Conservation (phyloP, 92 coral and sea anemone species). For the Parazoanthus atlanticus region DNA sequence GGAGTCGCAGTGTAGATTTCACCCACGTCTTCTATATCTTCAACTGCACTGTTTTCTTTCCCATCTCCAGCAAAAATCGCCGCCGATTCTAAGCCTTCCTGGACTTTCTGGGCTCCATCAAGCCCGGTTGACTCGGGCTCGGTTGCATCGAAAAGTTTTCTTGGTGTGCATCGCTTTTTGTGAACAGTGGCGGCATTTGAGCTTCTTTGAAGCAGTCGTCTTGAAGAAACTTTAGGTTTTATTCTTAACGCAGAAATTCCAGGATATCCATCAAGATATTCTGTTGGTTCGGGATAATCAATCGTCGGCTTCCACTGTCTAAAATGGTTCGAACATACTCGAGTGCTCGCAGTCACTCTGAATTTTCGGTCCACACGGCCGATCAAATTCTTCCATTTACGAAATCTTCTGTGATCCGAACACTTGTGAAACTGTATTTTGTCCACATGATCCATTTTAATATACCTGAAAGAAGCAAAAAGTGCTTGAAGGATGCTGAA, state of each 20-base stretch:
- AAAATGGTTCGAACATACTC: slow-evolving; percentile 15
- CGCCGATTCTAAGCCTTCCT: background rate
- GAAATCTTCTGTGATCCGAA: background rate
- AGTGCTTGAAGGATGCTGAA: background rate
- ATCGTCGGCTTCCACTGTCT: background rate
- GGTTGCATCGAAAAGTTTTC: background rate
- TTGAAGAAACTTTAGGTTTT: background rate
- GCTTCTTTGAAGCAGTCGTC: background rate
- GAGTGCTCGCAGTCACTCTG: background rate
- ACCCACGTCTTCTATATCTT: background rate
- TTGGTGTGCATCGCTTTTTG: background rate
- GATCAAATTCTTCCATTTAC: slow-evolving; percentile 3
- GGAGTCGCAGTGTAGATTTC: background rate
- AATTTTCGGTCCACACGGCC: background rate
- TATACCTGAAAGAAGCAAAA: background rate
- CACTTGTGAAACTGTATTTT: slow-evolving; percentile 18
- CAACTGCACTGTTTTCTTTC: background rate
- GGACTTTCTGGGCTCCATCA: background rate
- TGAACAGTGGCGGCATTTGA: background rate
- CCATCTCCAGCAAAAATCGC: background rate
- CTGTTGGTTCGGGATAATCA: background rate
- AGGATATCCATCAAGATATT: slow-evolving; percentile 10
- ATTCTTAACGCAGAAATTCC: background rate
- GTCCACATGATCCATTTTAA: background rate
- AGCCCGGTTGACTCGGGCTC: background rate